These are phyloP conservation scores for Calameuta pallipes DNA, from an alignment of 2,888 invertebrate genomes.

Conservation along the genomic window DNA sequence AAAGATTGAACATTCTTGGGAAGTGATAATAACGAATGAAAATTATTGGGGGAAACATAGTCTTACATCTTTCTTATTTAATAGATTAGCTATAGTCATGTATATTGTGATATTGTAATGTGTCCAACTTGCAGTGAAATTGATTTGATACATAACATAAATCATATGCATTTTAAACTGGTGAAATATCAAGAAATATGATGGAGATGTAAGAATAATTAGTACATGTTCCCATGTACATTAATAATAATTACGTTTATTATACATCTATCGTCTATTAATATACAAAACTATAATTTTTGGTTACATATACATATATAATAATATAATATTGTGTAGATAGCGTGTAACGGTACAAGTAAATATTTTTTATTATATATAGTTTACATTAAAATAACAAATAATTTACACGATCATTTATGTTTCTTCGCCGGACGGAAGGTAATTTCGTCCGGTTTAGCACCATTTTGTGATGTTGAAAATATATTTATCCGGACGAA, in stretches of 20 bases:
- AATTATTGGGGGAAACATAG: neutral
- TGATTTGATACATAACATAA: too few species aligned
- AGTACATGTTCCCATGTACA: neutral
- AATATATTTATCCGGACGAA: constrained; percentile 38
- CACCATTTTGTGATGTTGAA: constrained; percentile 48
- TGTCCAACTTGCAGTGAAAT: too few species aligned
- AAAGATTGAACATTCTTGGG: constrained; percentile 1
- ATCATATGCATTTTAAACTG: neutral
- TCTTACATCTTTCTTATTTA: neutral
- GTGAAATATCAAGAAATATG: neutral
- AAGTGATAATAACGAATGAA: neutral
- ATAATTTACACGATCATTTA: constrained; percentile 55
- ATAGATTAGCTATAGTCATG: neutral
- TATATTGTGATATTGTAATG: neutral
- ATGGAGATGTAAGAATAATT: neutral
- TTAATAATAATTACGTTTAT: constrained; percentile 58
- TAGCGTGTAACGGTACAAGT: constrained; percentile 50
- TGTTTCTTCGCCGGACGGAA: constrained; percentile 23
- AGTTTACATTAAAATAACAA: constrained; percentile 51
- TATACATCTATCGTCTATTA: constrained; percentile 59
- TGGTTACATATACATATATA: constrained; percentile 59
- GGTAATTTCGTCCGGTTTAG: constrained; percentile 43
- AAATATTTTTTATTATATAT: constrained; percentile 37
- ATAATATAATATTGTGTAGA: constrained; percentile 43
- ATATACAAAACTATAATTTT: constrained; percentile 65